Percentiles rank a stretch among this genome's conserved stretches.
phyloP scores from a whole-genome alignment of 2,797 vertebrate species.

The Cottoperca gobio region DNA sequence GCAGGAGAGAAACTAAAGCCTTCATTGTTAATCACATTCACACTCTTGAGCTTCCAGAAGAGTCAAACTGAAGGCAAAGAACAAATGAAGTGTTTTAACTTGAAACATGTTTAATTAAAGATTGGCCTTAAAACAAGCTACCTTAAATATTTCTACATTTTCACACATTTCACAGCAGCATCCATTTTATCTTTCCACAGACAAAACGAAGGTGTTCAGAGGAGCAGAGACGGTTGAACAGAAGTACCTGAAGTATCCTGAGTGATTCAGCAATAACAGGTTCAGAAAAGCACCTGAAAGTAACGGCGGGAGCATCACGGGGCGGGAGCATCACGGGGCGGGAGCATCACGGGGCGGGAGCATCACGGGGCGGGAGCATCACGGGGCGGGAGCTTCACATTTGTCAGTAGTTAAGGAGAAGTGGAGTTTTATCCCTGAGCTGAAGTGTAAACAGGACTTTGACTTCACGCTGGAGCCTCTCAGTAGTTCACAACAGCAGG shows the following conservation, averaged over 20 bases:
- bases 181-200: neutral
- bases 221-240: neutral
- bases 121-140: neutral
- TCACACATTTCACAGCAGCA: neutral
- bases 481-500: slow-evolving; percentile 1
- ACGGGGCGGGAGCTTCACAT: neutral
- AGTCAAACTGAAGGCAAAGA: too few relatives aligned
- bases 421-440: neutral
- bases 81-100: neutral
- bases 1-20: neutral
- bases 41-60: neutral
- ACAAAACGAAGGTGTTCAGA: neutral
- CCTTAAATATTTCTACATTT: neutral
- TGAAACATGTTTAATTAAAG: neutral
- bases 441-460: slow-evolving; percentile 19
- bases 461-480: neutral
- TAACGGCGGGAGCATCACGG: too few relatives aligned
- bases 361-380: neutral
- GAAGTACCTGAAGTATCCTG: neutral
- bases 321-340: neutral
- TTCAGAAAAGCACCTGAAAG: neutral
- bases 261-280: neutral
- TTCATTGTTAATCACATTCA: neutral
- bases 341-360: neutral
- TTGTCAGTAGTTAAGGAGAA: neutral